Evolutionary conservation across 2,113 vertebrate genomes (phyloP).

Genomic region (Syngnathus floridae): DNA sequence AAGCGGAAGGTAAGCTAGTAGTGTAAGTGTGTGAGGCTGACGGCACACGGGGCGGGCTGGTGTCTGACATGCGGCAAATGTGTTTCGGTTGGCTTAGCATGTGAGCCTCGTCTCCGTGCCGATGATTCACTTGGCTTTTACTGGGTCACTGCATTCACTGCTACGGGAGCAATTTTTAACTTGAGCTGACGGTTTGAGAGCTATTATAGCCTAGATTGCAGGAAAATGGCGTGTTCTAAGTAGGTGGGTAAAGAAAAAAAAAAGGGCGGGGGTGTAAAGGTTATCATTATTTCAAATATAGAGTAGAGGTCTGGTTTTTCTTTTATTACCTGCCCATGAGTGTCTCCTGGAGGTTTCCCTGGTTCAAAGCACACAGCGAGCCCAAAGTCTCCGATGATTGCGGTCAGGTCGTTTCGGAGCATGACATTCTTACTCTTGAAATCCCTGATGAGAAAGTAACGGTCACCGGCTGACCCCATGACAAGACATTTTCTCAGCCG

Average conservation of each 20-base stretch:
- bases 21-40: not conserved
- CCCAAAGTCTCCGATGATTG: constrained; percentile 93
- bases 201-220: not conserved
- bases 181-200: not conserved
- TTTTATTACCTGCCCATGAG: constrained; percentile 87
- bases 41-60: not conserved
- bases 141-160: not conserved
- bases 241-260: not conserved
- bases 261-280: not conserved
- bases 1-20: not conserved
- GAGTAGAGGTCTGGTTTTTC: not conserved
- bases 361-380: constrained; percentile 95
- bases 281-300: not conserved
- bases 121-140: not conserved
- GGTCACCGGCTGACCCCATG: not conserved
- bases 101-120: not conserved
- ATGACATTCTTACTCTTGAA: constrained; percentile 99
- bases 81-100: not conserved
- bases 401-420: constrained; percentile 86
- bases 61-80: not conserved
- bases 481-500: not conserved
- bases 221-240: not conserved
- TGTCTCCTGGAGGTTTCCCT: constrained; percentile 93
- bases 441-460: constrained; percentile 74
- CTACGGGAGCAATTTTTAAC: not conserved